Conservation (phyloP, 2,888 invertebrate genomes). For the Siphlonurus alternatus region DNA sequence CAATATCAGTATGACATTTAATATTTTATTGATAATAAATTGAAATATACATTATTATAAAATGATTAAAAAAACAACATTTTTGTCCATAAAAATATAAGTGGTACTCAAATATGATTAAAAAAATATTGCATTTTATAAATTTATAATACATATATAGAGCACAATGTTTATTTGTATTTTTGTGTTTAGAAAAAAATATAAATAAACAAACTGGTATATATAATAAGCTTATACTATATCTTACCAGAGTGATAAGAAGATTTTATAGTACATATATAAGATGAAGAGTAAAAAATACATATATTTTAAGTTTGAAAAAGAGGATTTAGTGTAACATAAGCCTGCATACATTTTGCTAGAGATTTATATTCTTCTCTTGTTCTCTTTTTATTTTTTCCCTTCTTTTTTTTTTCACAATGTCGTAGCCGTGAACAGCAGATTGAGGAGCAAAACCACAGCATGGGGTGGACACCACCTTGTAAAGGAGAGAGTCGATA, state of each 20-base stretch:
- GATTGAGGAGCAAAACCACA: too few species aligned
- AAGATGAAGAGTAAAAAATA: not conserved
- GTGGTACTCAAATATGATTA: not conserved
- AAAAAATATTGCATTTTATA: not conserved
- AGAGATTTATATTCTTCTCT: not conserved
- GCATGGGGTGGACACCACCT: too few species aligned
- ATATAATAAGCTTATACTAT: not conserved
- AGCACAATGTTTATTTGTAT: not conserved
- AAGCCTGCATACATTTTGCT: not conserved
- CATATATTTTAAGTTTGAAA: too few species aligned
- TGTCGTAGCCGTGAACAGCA: too few species aligned
- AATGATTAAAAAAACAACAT: not conserved
- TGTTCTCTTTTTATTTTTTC: not conserved
- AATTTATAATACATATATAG: not conserved
- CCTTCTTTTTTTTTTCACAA: not conserved
- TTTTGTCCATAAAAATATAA: not conserved
- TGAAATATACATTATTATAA: too few species aligned
- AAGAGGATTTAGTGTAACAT: not conserved
- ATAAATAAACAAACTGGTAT: too few species aligned
- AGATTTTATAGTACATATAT: not conserved
- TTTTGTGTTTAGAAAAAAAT: too few species aligned
- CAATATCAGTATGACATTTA: too few species aligned
- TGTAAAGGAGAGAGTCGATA: too few species aligned
- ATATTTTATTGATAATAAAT: too few species aligned
- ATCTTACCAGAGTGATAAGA: not conserved